A percentile compares a stretch with the other conserved stretches of the same genome.
Conservation (phyloP, 2,797 vertebrate species). For the Rhynchotus rufescens region DNA sequence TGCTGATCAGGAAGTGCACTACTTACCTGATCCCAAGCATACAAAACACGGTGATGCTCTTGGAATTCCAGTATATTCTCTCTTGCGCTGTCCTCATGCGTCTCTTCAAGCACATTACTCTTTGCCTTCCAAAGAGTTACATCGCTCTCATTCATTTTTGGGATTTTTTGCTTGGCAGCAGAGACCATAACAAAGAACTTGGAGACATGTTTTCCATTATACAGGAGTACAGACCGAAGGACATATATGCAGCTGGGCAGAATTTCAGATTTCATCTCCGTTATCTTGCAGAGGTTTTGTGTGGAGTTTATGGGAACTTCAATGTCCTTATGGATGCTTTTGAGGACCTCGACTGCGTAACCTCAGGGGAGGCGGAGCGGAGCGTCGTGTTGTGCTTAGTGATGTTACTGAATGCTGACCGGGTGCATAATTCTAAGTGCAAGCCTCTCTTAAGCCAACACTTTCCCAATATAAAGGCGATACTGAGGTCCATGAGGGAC, state of each 20-base stretch:
- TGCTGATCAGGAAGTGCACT: conserved; percentile 76
- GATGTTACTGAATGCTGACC: conserved; percentile 80
- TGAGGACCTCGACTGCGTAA: conserved; percentile 39
- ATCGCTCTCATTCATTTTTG: conserved; percentile 81
- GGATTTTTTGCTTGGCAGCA: conserved; percentile 79
- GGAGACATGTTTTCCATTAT: conserved; percentile 76
- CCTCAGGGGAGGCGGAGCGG: conserved; percentile 83
- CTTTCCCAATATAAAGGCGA: conserved; percentile 56
- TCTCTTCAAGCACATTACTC: conserved; percentile 63
- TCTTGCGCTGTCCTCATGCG: conserved; percentile 78
- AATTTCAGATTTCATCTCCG: conserved; percentile 76
- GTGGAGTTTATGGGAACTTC: conserved; percentile 73
- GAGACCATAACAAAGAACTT: conserved; percentile 41
- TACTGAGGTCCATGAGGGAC: conserved; percentile 46
- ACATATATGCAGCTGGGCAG: conserved; percentile 44
- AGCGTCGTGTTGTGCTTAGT: conserved; percentile 81
- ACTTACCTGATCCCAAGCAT: conserved; percentile 79
- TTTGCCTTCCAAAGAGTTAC: conserved; percentile 84
- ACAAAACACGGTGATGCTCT: conserved; percentile 79
- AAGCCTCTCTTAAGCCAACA: conserved; percentile 29
- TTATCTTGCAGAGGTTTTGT: conserved; percentile 79
- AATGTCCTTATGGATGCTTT: conserved; percentile 82
- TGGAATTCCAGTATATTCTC: conserved; percentile 83
- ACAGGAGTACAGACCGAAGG: conserved; percentile 81
- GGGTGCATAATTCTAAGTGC: conserved; percentile 45